These are phyloP conservation scores for Trachymyrmex cornetzi DNA, from an alignment of 1,140 invertebrate genomes.

Conservation along the genomic window DNA sequence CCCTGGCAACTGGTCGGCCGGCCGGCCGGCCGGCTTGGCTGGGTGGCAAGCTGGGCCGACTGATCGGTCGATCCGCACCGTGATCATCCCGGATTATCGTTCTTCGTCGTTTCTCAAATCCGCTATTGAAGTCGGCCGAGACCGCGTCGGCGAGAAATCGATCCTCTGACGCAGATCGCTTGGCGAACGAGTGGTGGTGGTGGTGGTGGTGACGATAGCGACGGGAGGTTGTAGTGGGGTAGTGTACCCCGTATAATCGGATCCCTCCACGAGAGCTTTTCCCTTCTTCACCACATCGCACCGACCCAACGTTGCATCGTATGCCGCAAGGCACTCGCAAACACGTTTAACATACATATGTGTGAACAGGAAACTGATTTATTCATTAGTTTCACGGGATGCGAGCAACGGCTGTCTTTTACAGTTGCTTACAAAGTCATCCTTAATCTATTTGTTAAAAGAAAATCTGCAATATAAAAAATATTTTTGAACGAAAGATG, in stretches of 20 bases:
- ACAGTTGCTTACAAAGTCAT: neutral
- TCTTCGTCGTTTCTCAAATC: conserved; percentile 57
- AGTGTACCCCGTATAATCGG: conserved; percentile 44
- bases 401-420: neutral
- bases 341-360: neutral
- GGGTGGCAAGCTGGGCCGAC: neutral
- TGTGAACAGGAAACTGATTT: conserved; percentile 13
- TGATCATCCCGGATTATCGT: conserved; percentile 61
- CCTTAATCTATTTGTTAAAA: neutral
- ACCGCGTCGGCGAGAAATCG: conserved; percentile 44
- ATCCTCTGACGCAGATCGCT: conserved; percentile 58
- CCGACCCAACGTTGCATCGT: conserved; percentile 19
- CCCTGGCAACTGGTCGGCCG: neutral
- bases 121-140: conserved; percentile 44
- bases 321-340: conserved; percentile 28
- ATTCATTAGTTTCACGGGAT: conserved; percentile 11
- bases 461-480: neutral
- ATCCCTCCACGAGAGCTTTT: conserved; percentile 35
- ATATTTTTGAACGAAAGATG: neutral
- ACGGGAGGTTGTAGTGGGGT: neutral
- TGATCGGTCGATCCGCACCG: conserved; percentile 1
- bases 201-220: neutral
- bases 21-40: neutral
- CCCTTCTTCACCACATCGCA: conserved; percentile 26
- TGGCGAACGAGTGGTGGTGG: neutral